Evolutionary conservation across 2,113 vertebrate species (phyloP), one percentile per base, ranked within the genome.

Genomic region (Dryoscopus gambensis): DNA sequence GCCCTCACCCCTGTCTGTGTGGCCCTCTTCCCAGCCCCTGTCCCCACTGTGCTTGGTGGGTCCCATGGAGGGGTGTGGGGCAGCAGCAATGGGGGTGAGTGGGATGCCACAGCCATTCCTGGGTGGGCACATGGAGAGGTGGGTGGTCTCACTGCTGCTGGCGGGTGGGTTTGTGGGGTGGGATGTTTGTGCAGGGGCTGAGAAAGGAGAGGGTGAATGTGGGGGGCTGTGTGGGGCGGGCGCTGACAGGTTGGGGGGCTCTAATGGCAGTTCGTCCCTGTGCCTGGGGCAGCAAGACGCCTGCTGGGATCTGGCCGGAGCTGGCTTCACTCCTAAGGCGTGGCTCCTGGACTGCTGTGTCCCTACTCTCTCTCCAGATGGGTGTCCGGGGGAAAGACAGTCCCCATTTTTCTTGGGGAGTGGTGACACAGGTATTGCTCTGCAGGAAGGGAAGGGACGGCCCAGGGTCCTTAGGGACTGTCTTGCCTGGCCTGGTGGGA

Each of bases 121-220:
- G 97, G 97, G 97, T 97, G 96, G 97, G 95, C 97, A 95, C 1
- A 4, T 53, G 15, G 75, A 95, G 86, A 90, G 89, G 94, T 97
- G 97, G 96, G 98, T 97, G 96, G 97, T 96, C 96, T 96, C 0
- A 5, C 40, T 71, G 93, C 94, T 93, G 86, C 88, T 3, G 7
- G 75, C 35, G 25, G 83, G 68, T 85, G 78, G 49, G 84, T 93
- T 82, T 91, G 52, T 89, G 81, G 87, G 42, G 71, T 13, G 68
- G 84, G 80, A 37, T 15, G 24, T 47, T 21, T 5, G 59, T 39
- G 44, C 49, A 40, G 42, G 47, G 21, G 40, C 65, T 79, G 56
- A 50, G 74, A 39, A 71, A 84, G 52, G 64, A 89, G 60, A 0
- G 3, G 44, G 42, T 14, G 37, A 67, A 56, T 35, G 31, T 63